Percentiles rank a stretch among this genome's conserved stretches.
Evolutionary conservation across 2,113 vertebrate species (phyloP).

Genomic region (Bubo scandiacus): DNA sequence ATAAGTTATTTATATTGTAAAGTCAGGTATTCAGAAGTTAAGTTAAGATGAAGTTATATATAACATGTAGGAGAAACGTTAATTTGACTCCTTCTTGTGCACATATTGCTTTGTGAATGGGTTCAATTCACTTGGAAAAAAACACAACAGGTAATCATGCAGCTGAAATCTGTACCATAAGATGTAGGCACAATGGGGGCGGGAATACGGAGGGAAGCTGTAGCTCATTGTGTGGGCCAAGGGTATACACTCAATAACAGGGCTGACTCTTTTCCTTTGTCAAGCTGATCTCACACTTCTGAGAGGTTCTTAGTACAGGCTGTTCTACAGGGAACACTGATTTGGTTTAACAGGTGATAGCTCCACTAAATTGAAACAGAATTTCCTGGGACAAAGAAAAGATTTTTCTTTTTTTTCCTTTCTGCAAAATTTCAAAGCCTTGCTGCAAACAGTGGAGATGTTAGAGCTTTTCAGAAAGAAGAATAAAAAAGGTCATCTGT

Average conservation of each 20-base stretch:
- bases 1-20: background rate
- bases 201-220: background rate
- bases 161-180: background rate
- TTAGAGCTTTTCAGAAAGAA: background rate
- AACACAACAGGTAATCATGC: background rate
- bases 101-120: background rate
- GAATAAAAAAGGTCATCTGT: background rate
- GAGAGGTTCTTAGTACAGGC: background rate
- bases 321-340: background rate
- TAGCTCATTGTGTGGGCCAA: background rate
- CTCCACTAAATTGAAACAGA: background rate
- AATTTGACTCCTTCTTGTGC: background rate
- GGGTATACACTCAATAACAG: background rate
- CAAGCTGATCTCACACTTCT: background rate
- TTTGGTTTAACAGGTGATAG: background rate
- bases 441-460: background rate
- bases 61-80: background rate
- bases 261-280: background rate
- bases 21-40: background rate
- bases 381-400: background rate
- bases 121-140: background rate
- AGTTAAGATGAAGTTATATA: background rate
- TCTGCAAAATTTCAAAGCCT: background rate
- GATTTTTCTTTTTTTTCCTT: background rate
- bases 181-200: fast-evolving